Percentiles rank a stretch among this genome's conserved stretches.
phyloP scores from a whole-genome alignment of 2,797 vertebrate genomes.

The Danio kyathit region DNA sequence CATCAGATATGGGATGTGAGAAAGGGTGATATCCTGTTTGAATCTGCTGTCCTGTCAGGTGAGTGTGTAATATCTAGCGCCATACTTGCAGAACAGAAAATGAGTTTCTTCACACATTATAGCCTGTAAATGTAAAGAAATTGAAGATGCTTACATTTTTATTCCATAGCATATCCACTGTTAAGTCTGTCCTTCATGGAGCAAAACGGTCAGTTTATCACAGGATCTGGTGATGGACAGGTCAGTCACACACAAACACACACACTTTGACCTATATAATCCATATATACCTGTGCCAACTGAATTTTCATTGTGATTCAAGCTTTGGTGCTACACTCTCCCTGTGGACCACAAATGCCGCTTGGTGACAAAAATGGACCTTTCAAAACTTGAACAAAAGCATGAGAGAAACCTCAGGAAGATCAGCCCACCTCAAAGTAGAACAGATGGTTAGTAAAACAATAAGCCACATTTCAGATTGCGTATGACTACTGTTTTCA shows the following conservation, averaged over 20 bases:
- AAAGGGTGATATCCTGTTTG: slow-evolving; percentile 73
- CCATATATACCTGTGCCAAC: not conserved
- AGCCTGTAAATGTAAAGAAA: not conserved
- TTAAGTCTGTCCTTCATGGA: slow-evolving; percentile 80
- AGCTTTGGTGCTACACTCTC: slow-evolving; percentile 90
- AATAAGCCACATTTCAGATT: slow-evolving; percentile 31
- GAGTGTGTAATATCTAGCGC: slow-evolving; percentile 55
- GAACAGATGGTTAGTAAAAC: slow-evolving; percentile 35
- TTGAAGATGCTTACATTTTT: slow-evolving; percentile 6
- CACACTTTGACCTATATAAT: not conserved
- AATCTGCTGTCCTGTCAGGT: slow-evolving; percentile 89
- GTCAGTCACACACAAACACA: slow-evolving; percentile 68
- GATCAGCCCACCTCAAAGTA: slow-evolving; percentile 43
- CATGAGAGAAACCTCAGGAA: slow-evolving; percentile 65
- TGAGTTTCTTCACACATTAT: not conserved
- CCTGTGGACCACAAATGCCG: slow-evolving; percentile 76
- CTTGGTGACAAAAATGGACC: slow-evolving; percentile 79
- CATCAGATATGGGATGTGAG: slow-evolving; percentile 87
- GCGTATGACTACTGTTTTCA: slow-evolving; percentile 2
- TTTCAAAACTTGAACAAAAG: slow-evolving; percentile 80
- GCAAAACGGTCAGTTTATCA: slow-evolving; percentile 79
- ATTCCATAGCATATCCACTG: slow-evolving; percentile 81
- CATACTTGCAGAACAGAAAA: slow-evolving; percentile 20
- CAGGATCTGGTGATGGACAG: slow-evolving; percentile 86
- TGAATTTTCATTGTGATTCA: slow-evolving; percentile 33